phyloP scores from a whole-genome alignment of 2,888 invertebrate genomes.

The Auanema freiburgensis region DNA sequence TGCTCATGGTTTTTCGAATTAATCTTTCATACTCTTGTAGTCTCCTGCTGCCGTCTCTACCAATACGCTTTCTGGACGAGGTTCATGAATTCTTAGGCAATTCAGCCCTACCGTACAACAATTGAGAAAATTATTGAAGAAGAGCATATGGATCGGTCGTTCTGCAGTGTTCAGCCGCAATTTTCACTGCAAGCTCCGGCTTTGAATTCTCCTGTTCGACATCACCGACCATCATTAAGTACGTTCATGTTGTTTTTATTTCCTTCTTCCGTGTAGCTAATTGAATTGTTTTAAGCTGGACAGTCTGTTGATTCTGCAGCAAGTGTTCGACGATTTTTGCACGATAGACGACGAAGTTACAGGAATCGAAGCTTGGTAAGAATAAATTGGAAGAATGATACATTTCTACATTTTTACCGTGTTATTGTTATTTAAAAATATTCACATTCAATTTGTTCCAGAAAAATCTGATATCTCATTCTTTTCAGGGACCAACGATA shows the following conservation, averaged over 20 bases:
- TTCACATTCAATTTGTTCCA: too few relatives aligned
- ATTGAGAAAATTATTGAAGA: too few relatives aligned
- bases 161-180: constrained; percentile 19
- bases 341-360: constrained; percentile 40
- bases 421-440: not conserved
- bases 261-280: not conserved
- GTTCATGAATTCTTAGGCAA: too few relatives aligned
- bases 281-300: constrained; percentile 17
- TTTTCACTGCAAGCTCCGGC: constrained; percentile 20
- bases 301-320: constrained; percentile 33
- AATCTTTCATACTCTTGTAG: too few relatives aligned
- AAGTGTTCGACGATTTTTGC: constrained; percentile 29
- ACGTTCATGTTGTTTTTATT: not conserved
- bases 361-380: constrained; percentile 42
- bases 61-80: too few relatives aligned
- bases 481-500: constrained; percentile 60
- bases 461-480: not conserved
- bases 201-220: constrained; percentile 15
- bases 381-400: not conserved
- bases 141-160: constrained; percentile 19
- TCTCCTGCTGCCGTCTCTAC: too few relatives aligned
- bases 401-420: not conserved
- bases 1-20: too few relatives aligned
- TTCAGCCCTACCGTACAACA: too few relatives aligned
- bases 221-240: constrained; percentile 19